Conservation (phyloP, 2,113 vertebrate genomes). For the Azemiops feae region DNA sequence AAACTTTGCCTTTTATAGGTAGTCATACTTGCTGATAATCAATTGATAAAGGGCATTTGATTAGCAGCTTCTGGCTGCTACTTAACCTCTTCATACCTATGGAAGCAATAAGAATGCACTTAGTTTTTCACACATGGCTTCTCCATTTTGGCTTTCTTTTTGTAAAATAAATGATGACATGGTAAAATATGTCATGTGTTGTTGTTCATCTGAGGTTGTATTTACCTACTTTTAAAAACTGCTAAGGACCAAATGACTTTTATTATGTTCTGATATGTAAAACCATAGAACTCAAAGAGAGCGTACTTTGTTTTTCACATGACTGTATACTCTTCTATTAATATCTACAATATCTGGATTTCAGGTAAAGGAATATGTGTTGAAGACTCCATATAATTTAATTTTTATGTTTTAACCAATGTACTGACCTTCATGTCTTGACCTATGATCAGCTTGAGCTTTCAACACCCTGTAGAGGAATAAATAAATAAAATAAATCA, state of each 20-base stretch:
- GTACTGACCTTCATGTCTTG: constrained; percentile 94
- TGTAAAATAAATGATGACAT: not conserved
- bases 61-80: not conserved
- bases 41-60: not conserved
- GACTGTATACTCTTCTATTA: not conserved
- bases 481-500: constrained; percentile 46
- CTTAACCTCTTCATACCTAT: not conserved
- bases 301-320: not conserved
- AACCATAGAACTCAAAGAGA: not conserved
- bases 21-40: not conserved
- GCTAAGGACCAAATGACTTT: not conserved
- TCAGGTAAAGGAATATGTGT: not conserved
- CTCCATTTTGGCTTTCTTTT: not conserved
- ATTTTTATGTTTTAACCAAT: constrained; percentile 91
- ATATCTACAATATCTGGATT: not conserved
- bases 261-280: not conserved
- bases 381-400: not conserved
- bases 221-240: not conserved
- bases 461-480: constrained; percentile 84
- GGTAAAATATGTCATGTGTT: not conserved
- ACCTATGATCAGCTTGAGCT: constrained; percentile 96
- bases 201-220: not conserved
- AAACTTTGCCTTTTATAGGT: not conserved
- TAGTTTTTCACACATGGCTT: not conserved
- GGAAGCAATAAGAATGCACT: not conserved